These are phyloP conservation scores for Toxonevra muliebris DNA, from an alignment of 2,888 invertebrate genomes.

Conservation along the genomic window DNA sequence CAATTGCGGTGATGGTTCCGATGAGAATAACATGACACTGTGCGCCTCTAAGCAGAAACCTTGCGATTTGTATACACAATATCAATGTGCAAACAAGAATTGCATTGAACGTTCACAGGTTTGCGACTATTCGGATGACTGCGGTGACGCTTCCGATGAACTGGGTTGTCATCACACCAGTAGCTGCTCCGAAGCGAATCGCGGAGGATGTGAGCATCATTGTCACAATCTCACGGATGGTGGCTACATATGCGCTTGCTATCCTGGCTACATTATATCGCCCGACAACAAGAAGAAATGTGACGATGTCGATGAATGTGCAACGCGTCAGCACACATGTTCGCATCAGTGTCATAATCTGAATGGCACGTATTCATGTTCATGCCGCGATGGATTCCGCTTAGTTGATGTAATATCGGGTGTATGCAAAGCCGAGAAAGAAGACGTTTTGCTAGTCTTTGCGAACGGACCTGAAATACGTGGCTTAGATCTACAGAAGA, in stretches of 20 bases:
- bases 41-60: slow-evolving; percentile 80
- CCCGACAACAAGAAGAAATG: slow-evolving; percentile 84
- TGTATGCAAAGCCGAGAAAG: slow-evolving; percentile 78
- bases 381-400: slow-evolving; percentile 84
- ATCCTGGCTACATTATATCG: slow-evolving; percentile 84
- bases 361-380: slow-evolving; percentile 89
- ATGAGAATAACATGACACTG: slow-evolving; percentile 93
- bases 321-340: slow-evolving; percentile 83
- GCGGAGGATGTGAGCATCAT: slow-evolving; percentile 91
- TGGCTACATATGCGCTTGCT: slow-evolving; percentile 92
- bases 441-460: slow-evolving; percentile 75
- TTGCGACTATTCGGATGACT: slow-evolving; percentile 91
- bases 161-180: slow-evolving; percentile 83
- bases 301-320: slow-evolving; percentile 90
- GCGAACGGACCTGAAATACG: slow-evolving; percentile 89
- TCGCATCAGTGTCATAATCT: slow-evolving; percentile 93
- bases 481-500: slow-evolving; percentile 73
- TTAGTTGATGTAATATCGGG: slow-evolving; percentile 81
- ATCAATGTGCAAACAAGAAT: slow-evolving; percentile 86
- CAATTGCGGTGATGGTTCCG: slow-evolving; percentile 94
- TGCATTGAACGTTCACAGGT: slow-evolving; percentile 82
- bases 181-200: slow-evolving; percentile 68
- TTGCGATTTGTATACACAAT: slow-evolving; percentile 82
- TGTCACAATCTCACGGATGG: slow-evolving; percentile 85
- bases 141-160: slow-evolving; percentile 90